Percentiles rank a stretch among this genome's conserved stretches.
Conservation (phyloP, 1,140 invertebrate genomes). For the Vollenhovia emeryi region DNA sequence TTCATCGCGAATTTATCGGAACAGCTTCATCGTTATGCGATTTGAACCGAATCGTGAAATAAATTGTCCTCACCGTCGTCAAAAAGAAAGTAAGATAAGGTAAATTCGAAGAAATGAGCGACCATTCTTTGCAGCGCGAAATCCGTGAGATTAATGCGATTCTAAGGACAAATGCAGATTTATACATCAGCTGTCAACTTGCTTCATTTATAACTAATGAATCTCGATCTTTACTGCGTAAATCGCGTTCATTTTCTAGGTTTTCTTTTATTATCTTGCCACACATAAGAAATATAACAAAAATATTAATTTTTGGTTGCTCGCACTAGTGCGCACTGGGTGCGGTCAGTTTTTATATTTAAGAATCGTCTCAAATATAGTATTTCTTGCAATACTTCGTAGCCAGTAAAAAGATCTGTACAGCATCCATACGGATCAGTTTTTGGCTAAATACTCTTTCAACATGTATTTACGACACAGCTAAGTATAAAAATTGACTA, state of each 20-base stretch:
- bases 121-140: background rate
- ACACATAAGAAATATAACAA: background rate
- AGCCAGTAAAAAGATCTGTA: no score
- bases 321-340: no score
- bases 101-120: background rate
- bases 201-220: background rate
- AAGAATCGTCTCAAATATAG: no score
- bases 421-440: no score
- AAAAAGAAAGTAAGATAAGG: background rate
- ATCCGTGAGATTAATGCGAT: background rate
- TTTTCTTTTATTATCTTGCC: background rate
- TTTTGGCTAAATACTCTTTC: no score
- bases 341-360: no score
- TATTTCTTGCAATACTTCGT: no score
- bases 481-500: no score
- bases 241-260: background rate
- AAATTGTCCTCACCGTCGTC: constrained; percentile 7
- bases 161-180: background rate
- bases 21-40: constrained; percentile 17
- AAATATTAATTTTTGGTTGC: no score
- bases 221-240: background rate
- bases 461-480: no score
- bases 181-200: background rate
- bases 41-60: background rate
- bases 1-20: constrained; percentile 32